Percentiles rank a stretch among this genome's conserved stretches.
phyloP scores from a whole-genome alignment of 1,140 invertebrate species.

The Onthophagus taurus region DNA sequence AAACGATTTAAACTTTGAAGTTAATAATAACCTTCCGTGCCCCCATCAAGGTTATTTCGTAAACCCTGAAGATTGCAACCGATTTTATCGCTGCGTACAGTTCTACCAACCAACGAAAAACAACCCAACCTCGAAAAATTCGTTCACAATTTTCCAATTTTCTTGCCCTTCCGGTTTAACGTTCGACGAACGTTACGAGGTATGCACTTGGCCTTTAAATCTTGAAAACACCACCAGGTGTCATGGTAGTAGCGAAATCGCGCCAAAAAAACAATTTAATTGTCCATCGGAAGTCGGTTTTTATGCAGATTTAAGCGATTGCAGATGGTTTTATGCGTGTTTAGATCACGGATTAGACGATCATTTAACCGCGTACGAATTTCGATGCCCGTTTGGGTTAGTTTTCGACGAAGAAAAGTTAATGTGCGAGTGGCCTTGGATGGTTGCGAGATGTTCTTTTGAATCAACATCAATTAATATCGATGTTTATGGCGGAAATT shows the following conservation, averaged over 20 bases:
- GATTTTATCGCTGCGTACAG: conserved; percentile 77
- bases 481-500: background rate
- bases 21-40: no score
- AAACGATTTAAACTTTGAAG: no score
- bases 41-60: conserved; percentile 70
- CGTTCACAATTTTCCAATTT: conserved; percentile 73
- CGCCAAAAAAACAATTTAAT: conserved; percentile 52
- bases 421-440: conserved; percentile 75
- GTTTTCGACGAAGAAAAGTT: conserved; percentile 65
- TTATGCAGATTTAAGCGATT: conserved; percentile 74
- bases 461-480: conserved; percentile 29
- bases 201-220: conserved; percentile 75
- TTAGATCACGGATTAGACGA: conserved; percentile 58
- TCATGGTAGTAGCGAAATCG: conserved; percentile 63
- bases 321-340: conserved; percentile 79
- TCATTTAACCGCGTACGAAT: conserved; percentile 63
- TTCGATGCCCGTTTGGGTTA: conserved; percentile 72
- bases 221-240: conserved; percentile 60
- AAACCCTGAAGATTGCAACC: conserved; percentile 66
- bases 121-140: no score
- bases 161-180: conserved; percentile 72
- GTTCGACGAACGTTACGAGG: conserved; percentile 68
- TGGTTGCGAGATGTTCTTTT: conserved; percentile 56
- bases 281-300: conserved; percentile 54
- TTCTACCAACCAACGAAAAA: conserved; percentile 62